These are phyloP conservation scores for Glaucomys volans DNA, from an alignment of 2,113 vertebrate species.

Conservation along the genomic window DNA sequence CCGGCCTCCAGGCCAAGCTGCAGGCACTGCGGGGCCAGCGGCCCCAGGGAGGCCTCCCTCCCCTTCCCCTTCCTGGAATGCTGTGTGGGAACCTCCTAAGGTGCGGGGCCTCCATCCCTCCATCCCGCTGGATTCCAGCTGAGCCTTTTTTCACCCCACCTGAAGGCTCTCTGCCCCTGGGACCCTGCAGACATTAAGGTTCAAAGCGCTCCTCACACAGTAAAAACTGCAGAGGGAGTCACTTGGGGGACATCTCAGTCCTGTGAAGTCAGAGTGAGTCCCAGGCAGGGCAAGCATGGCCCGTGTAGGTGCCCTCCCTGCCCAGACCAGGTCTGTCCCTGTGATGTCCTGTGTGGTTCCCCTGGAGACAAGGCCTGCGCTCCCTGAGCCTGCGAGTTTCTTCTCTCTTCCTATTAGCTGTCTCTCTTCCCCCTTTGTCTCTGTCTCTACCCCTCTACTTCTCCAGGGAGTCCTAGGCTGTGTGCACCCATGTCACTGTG, in stretches of 20 bases:
- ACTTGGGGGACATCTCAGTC: neutral
- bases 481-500: neutral
- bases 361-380: neutral
- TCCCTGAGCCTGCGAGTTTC: neutral
- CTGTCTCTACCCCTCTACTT: neutral
- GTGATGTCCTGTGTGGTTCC: neutral
- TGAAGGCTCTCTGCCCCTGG: neutral
- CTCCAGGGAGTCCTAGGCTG: neutral
- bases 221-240: neutral
- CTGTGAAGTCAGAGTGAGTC: neutral
- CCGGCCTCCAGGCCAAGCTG: neutral
- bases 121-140: no score
- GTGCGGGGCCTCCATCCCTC: no score
- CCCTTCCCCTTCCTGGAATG: neutral
- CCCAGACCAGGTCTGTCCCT: no score
- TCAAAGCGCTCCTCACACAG: neutral
- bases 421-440: neutral
- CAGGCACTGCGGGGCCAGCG: neutral
- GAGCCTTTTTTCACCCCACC: accelerated
- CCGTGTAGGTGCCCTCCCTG: neutral
- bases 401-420: neutral
- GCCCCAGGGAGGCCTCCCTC: neutral
- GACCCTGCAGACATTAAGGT: accelerated
- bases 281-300: neutral
- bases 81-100: neutral